A percentile compares a stretch with the other conserved stretches of the same genome.
phyloP scores from a whole-genome alignment of 2,888 invertebrate genomes.

The Cheilosia vulpina region DNA sequence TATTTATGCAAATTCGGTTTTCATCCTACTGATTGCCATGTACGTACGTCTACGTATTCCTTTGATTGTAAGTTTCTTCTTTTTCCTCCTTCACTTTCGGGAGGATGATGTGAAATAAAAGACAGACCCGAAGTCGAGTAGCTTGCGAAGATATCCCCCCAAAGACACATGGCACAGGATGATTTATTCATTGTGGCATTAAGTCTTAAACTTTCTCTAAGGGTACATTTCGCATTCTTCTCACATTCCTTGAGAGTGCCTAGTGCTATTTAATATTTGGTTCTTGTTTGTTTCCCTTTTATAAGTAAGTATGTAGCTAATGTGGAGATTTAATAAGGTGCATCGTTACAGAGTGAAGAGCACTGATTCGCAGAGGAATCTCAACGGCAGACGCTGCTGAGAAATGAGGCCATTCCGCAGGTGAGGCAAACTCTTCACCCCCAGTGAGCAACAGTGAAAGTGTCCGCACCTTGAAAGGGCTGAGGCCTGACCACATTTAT shows the following conservation, averaged over 20 bases:
- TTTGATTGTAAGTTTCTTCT: constrained; percentile 36
- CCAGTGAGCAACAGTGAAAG: constrained; percentile 15
- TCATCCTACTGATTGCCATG: constrained; percentile 25
- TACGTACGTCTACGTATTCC: constrained; percentile 18
- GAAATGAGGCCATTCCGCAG: not conserved
- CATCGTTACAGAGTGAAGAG: constrained; percentile 17
- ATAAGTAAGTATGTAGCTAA: constrained; percentile 7
- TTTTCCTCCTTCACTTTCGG: constrained; percentile 1
- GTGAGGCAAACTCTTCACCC: not conserved
- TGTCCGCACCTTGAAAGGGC: not conserved
- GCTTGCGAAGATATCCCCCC: constrained; percentile 62
- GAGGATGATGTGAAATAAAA: constrained; percentile 33
- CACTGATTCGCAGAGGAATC: constrained; percentile 8
- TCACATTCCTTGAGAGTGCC: constrained; percentile 47
- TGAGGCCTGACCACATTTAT: constrained; percentile 16
- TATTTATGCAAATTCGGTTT: constrained; percentile 46
- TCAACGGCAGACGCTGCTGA: not conserved
- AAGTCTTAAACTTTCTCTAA: constrained; percentile 47
- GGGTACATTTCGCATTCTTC: constrained; percentile 50
- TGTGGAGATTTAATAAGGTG: constrained; percentile 50
- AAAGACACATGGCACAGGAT: constrained; percentile 47
- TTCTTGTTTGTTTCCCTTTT: constrained; percentile 20
- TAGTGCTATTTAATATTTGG: constrained; percentile 40
- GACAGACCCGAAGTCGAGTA: constrained; percentile 23
- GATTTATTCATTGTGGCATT: constrained; percentile 70